phyloP scores from a whole-genome alignment of 2,113 vertebrate genomes.

The Sardina pilchardus region DNA sequence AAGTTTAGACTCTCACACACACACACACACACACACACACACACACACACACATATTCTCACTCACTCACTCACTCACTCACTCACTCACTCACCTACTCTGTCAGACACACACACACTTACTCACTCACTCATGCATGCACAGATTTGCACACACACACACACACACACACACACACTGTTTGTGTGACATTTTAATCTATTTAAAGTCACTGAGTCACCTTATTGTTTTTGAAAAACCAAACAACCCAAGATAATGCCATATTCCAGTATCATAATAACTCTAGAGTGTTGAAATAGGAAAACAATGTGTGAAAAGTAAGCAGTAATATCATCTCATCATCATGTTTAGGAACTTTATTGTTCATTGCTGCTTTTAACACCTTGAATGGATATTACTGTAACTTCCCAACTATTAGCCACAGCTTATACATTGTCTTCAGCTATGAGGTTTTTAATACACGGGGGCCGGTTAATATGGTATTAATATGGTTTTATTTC shows the following conservation, averaged over 20 bases:
- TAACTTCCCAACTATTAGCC: too few relatives aligned
- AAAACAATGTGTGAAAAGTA: neutral
- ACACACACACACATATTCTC: neutral
- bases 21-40: neutral
- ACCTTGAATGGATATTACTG: neutral
- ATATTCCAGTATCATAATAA: neutral
- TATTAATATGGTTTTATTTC: too few relatives aligned
- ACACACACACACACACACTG: too few relatives aligned
- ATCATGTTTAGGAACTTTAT: neutral
- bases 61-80: too few relatives aligned
- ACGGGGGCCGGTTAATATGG: too few relatives aligned
- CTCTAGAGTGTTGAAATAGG: neutral
- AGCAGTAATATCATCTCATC: neutral
- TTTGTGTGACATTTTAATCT: too few relatives aligned
- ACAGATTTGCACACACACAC: too few relatives aligned
- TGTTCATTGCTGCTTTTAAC: neutral
- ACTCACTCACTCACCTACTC: too few relatives aligned
- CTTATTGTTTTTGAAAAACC: neutral
- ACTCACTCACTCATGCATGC: neutral
- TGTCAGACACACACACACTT: neutral
- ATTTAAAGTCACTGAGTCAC: too few relatives aligned
- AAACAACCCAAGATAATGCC: neutral
- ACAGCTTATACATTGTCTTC: too few relatives aligned
- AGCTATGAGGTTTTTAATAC: too few relatives aligned
- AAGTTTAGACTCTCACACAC: constrained; percentile 39